phyloP scores from a whole-genome alignment of 2,797 vertebrate species.

The Pangasius macronema region DNA sequence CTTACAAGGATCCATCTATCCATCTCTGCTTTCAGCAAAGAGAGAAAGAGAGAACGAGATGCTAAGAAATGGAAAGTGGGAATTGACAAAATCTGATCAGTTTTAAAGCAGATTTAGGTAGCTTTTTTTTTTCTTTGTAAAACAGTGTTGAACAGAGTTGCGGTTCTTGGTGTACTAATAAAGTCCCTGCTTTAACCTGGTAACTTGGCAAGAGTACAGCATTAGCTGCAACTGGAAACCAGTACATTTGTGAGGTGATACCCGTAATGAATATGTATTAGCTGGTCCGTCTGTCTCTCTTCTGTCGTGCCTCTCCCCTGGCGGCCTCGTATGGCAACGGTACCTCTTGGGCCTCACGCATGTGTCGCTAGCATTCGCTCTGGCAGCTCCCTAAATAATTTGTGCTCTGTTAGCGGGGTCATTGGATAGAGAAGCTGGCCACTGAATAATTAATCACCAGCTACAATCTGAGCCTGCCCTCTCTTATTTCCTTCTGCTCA shows the following conservation, averaged over 20 bases:
- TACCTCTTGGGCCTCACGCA: conserved; percentile 69
- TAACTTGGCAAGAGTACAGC: conserved; percentile 45
- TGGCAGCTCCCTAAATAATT: conserved; percentile 83
- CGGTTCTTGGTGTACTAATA: conserved; percentile 22
- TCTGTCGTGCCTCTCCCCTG: conserved; percentile 52
- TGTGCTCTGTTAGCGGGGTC: conserved; percentile 81
- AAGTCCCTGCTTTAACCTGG: conserved; percentile 46
- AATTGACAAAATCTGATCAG: conserved; percentile 11
- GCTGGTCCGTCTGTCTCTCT: conserved; percentile 63
- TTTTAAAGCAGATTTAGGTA: not conserved
- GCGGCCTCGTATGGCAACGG: conserved; percentile 65
- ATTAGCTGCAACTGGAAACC: conserved; percentile 62
- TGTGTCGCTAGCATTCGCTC: conserved; percentile 71
- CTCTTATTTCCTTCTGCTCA: conserved; percentile 76
- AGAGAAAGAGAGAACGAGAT: not conserved
- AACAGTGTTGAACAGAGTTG: not conserved
- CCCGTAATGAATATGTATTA: conserved; percentile 72
- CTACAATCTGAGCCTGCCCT: conserved; percentile 79
- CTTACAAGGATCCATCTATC: conserved; percentile 29
- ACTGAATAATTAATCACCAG: conserved; percentile 80
- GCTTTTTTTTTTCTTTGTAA: not conserved
- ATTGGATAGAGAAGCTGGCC: conserved; percentile 78
- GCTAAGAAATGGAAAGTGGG: not conserved
- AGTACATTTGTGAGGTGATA: conserved; percentile 66
- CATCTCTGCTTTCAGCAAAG: conserved; percentile 40